Conservation (phyloP, 2,113 vertebrate genomes). For the Struthio camelus region DNA sequence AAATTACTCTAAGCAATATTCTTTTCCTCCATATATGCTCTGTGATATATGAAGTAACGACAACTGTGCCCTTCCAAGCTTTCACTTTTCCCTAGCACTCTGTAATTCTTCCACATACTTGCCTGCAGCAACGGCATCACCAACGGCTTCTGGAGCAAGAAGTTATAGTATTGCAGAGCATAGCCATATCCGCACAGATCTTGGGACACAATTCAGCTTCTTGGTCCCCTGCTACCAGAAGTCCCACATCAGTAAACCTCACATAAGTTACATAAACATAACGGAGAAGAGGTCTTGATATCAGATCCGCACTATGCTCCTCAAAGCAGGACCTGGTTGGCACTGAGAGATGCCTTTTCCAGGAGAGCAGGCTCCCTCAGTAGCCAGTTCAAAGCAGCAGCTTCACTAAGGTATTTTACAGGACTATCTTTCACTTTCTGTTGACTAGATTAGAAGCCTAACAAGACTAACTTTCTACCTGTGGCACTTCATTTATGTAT, state of each 20-base stretch:
- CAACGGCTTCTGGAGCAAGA: not conserved
- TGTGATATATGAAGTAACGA: not conserved
- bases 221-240: not conserved
- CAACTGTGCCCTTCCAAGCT: fast-evolving
- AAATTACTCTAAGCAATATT: not conserved
- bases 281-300: not conserved
- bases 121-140: not conserved
- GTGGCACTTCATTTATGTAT: not conserved
- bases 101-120: not conserved
- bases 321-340: not conserved
- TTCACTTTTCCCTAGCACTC: not conserved
- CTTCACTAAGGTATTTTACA: not conserved
- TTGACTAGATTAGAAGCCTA: not conserved
- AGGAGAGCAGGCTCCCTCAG: not conserved
- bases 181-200: not conserved
- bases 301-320: not conserved
- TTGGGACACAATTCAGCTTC: not conserved
- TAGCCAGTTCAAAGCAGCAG: not conserved
- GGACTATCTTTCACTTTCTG: not conserved
- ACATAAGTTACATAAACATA: not conserved
- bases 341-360: not conserved
- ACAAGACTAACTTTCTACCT: not conserved
- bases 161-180: not conserved
- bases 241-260: not conserved
- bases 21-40: not conserved